These are phyloP conservation scores for Hetaerina titia DNA, from an alignment of 2,888 invertebrate genomes.

Conservation along the genomic window DNA sequence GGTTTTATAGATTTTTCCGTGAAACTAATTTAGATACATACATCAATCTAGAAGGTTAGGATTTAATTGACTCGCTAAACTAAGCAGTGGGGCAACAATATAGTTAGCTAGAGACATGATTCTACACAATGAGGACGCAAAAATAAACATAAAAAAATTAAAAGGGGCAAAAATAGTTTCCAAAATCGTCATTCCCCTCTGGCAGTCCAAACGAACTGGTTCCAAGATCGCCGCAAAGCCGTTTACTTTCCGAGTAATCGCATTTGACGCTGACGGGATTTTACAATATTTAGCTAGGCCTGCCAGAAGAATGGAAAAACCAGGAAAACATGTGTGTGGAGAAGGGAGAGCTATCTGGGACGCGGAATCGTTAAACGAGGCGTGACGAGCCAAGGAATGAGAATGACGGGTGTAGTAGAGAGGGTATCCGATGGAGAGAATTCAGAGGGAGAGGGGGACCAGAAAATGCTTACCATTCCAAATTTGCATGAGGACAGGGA, in stretches of 20 bases:
- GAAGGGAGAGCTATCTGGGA: not conserved
- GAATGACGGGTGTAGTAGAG: not conserved
- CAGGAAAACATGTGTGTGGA: not conserved
- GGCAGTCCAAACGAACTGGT: not conserved
- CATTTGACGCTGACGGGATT: slow-evolving; percentile 11
- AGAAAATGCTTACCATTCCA: not conserved
- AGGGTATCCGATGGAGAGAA: not conserved
- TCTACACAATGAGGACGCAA: no score
- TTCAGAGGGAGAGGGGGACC: not conserved
- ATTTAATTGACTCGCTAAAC: no score
- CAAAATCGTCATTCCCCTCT: not conserved
- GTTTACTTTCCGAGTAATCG: slow-evolving; percentile 29
- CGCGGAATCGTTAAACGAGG: slow-evolving; percentile 9
- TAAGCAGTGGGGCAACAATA: no score
- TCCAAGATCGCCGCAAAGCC: not conserved
- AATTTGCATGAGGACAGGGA: slow-evolving; percentile 24
- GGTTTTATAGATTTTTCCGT: no score
- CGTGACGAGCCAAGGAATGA: not conserved
- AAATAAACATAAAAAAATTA: not conserved
- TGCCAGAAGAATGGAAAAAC: not conserved
- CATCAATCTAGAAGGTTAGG: no score
- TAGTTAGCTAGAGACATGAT: no score
- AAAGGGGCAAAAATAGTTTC: not conserved
- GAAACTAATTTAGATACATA: no score
- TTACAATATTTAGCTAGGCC: slow-evolving; percentile 33